Percentiles rank a stretch among this genome's conserved stretches.
These are phyloP conservation scores for Apostichopus parvimensis DNA, from an alignment of 35 echinoderm and acorn worm species.

Conservation along the genomic window DNA sequence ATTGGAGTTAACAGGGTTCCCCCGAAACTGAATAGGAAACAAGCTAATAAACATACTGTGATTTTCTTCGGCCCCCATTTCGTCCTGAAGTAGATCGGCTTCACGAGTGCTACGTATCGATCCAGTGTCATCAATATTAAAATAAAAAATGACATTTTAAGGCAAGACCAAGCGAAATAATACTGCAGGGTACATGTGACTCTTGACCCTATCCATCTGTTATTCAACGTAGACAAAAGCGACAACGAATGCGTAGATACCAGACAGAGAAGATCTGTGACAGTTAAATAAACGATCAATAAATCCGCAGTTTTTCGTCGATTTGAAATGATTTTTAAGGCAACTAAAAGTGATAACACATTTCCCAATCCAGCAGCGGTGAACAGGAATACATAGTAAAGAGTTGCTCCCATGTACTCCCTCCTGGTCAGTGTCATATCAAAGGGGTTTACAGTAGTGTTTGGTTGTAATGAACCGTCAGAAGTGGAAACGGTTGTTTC, in stretches of 20 bases:
- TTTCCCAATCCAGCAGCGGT: slow-evolving; percentile 55
- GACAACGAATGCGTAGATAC: slow-evolving; percentile 55
- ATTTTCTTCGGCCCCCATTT: slow-evolving; percentile 17
- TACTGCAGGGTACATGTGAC: slow-evolving; percentile 61
- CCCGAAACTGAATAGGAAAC: slow-evolving; percentile 57
- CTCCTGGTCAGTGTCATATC: background rate
- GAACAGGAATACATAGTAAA: slow-evolving; percentile 58
- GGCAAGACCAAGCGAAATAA: slow-evolving; percentile 69
- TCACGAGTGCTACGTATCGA: slow-evolving; percentile 65
- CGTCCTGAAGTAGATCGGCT: slow-evolving; percentile 59
- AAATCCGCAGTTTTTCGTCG: slow-evolving; percentile 50
- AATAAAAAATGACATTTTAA: slow-evolving; percentile 72
- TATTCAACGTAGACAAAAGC: slow-evolving; percentile 26
- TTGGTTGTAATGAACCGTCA: background rate
- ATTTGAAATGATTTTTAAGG: slow-evolving; percentile 55
- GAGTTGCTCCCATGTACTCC: background rate
- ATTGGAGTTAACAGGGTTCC: slow-evolving; percentile 63
- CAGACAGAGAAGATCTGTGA: slow-evolving; percentile 55
- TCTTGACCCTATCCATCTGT: slow-evolving; percentile 41
- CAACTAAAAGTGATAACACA: slow-evolving; percentile 50
- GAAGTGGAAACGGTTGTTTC: background rate
- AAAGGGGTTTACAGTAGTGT: background rate
- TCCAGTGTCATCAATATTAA: slow-evolving; percentile 61
- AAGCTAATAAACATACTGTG: background rate
- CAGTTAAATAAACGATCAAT: slow-evolving; percentile 46